Evolutionary conservation across 2,113 vertebrate genomes (phyloP).

Genomic region (Sturnira hondurensis): DNA sequence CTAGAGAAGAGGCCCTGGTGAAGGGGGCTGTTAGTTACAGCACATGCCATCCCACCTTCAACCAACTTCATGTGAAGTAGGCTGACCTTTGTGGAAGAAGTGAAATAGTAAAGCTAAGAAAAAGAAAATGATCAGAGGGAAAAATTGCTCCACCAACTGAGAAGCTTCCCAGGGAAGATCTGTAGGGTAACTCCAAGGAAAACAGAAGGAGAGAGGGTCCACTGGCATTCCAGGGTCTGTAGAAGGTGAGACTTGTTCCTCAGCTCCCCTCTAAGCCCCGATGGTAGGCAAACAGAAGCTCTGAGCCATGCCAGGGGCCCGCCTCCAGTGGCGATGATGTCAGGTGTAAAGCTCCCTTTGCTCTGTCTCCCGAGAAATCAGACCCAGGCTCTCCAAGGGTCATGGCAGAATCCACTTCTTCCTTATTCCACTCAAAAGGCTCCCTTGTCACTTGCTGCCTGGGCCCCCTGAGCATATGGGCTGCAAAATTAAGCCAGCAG

Average conservation of each 20-base stretch:
- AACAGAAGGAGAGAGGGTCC: not conserved
- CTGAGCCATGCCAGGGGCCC: fast-evolving
- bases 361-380: not conserved
- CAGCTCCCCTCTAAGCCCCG: not conserved
- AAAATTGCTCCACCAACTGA: not conserved
- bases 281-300: not conserved
- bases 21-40: not conserved
- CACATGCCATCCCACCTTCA: not conserved
- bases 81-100: not conserved
- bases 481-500: not conserved
- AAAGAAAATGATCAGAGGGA: not conserved
- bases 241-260: not conserved
- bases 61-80: not conserved
- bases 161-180: not conserved
- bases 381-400: not conserved
- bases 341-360: not conserved
- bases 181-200: not conserved
- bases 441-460: not conserved
- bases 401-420: not conserved
- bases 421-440: not conserved
- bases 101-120: not conserved
- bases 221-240: not conserved
- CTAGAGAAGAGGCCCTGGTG: not conserved
- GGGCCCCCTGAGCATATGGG: not conserved
- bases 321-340: not conserved